Evolutionary conservation across 2,113 vertebrate species (phyloP), one percentile per base, ranked within the genome.

Genomic region (Lonchura striata): DNA sequence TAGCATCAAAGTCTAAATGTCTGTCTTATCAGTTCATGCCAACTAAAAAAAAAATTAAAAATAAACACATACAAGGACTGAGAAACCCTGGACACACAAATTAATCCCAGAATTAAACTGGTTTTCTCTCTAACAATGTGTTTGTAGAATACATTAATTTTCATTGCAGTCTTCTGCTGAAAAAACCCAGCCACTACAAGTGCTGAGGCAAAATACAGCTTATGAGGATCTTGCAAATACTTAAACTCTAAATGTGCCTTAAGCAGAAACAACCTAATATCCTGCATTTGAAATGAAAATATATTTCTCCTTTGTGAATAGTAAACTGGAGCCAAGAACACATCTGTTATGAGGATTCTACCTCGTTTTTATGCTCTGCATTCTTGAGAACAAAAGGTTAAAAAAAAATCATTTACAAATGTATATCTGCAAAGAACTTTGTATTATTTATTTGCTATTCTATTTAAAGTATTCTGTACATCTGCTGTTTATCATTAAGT

Each of bases 261-360:
- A 86, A 88, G 69, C 82, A 94, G 93, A 95, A 94, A 96, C 74
- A 87, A 90, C 10, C 42, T 81, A 91, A 91, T 96, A 83, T 92
- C 92, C 75, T 94, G 65, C 33, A 93, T 92, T 86, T 92, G 59
- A 94, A 90, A 92, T 82, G 41, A 90, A 95, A 95, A 90, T 94
- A 83, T 92, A 95, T 92, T 96, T 91, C 77, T 92, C 95, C 92
- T 96, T 84, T 96, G 95, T 85, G 90, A 96, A 91, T 90, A 92
- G 59, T 49, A 91, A 91, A 30, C 31, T 86, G 61, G 54, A 96
- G 94, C 95, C 95, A 97, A 92, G 82, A 90, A 86, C 82, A 95
- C 93, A 94, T 97, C 93, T 96, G 79, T 84, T 96, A 80, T 64
- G 63, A 95, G 49, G 65, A 94, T 96, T 92, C 88, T 80, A 96